Base-by-base conservation (phyloP, 2,113 vertebrate species). In the Dissostichus mawsoni region DNA sequence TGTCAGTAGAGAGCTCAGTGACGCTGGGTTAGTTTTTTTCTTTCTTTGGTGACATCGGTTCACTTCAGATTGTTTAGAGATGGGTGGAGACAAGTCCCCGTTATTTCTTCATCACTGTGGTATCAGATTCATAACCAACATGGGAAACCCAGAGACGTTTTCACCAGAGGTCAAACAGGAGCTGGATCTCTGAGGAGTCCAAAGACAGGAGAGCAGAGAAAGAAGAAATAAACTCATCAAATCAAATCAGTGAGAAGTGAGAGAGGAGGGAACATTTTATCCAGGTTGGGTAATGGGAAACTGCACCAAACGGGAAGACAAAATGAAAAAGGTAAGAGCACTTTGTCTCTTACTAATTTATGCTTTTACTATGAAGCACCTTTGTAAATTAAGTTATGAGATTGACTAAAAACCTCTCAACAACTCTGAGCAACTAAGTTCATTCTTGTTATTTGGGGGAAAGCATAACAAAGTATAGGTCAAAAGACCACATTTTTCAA, bases 261-360 rank as follows among this genome's bases (percentile, higher is more conserved):
- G 11, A 47, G 45, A 66, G 36, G 16, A 51, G 33, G 18, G 68
- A 47, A 70, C 12, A 52, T n/a, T 12, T 11, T 11, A 14, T 13
- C 3, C 13, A 25, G 69, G 56, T 68, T 48, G 5, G 62, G 77
- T 80, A 17, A 95, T 95, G 95, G 95, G 94, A 12, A 95, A 95
- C 91, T 94, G 93, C 85, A 93, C 92, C 74, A 91, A 94, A 82
- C 71, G 91, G 72, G 94, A 88, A 80, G 83, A 91, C 66, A 91
- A 87, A 69, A 76, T 90, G 44, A 92, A 73, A 61, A 93, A 92
- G 95, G 95, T 95, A 94, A 93, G 94, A 87, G 9, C 4, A 44
- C 6, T 57, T 74, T 44, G 23, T 51, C 16, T 65, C 10, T 29
- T 56, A 5, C 14, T 25, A 29, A 52, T 8, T 23, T 6, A 56